These are phyloP conservation scores for Drosophila sordidapex DNA, from an alignment of 2,888 invertebrate genomes.

Conservation along the genomic window DNA sequence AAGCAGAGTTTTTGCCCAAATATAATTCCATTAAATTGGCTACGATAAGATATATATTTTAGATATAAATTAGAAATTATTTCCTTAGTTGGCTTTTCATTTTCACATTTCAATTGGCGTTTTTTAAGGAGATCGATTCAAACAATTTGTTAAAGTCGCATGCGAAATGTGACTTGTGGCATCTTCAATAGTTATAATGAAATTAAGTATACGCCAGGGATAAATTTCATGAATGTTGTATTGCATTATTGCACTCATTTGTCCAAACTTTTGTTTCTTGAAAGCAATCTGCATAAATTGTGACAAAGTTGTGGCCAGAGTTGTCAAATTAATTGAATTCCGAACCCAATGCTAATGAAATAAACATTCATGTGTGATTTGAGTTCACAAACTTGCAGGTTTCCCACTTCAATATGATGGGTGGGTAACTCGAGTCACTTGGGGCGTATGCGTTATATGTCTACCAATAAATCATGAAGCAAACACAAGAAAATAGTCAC, in stretches of 20 bases:
- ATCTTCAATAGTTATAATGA: neutral
- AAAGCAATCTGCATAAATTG: conserved; percentile 4
- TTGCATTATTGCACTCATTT: neutral
- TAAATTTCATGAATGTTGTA: neutral
- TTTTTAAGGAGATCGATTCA: neutral
- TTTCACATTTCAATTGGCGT: neutral
- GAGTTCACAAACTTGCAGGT: conserved; percentile 36
- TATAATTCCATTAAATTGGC: neutral
- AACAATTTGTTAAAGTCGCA: neutral
- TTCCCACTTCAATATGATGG: conserved; percentile 12
- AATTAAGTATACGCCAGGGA: conserved; percentile 3
- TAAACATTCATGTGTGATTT: conserved; percentile 22
- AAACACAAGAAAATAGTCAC: neutral
- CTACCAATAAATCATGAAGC: conserved; percentile 36
- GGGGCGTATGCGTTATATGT: conserved; percentile 31
- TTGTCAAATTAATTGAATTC: conserved; percentile 30
- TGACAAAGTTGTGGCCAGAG: conserved; percentile 3
- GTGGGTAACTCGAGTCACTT: conserved; percentile 9
- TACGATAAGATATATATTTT: neutral
- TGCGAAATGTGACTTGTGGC: neutral
- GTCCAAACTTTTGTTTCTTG: neutral
- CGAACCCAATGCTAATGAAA: conserved; percentile 20
- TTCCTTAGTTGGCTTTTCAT: neutral
- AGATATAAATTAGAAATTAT: neutral
- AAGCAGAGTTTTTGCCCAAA: conserved; percentile 6